Base-by-base conservation (phyloP, 2,113 vertebrate genomes). In the Malurus cyaneus region DNA sequence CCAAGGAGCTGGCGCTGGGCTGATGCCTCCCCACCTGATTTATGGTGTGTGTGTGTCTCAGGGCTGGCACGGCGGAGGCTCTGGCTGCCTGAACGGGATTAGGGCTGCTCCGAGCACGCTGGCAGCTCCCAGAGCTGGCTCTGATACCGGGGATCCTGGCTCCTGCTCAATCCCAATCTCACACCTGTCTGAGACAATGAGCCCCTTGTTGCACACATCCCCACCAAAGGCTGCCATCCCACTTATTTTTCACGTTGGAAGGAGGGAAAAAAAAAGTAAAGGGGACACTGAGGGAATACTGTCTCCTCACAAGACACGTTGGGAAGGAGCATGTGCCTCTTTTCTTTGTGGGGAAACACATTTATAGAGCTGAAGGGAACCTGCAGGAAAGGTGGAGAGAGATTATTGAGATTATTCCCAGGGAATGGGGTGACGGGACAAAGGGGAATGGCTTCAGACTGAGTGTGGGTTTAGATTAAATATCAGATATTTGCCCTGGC, bases 171-270 rank as follows among this genome's bases (percentile, higher is more conserved):
- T 80, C 95, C 97, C 97, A 97, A 96, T 98, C 98, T 98, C 98
- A 98, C 98, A 98, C 98, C 98, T 98, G 98, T 94, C 98, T 95
- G 96, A 98, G 97, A 98, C 98, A 98, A 98, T 98, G 98, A 97
- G 92, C 71, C 95, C 98, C 98, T 98, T 98, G 98, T 98, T 98
- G 96, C 86, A 85, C 57, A 62, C 96, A 95, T 96, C 97, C 92
- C 97, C 92, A 92, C 96, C 66, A 72, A 53, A 60, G 80, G 90
- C 94, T 72, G 96, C 54, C 89, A 26, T 77, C 57, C 92, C 86
- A 66, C 96, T 96, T 80, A 18, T 85, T 93, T 94, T 96, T 84
- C 92, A 70, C 17, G 17, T 83, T 69, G 88, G 70, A 82, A 94
- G 31, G 49, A 44, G 44, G 2, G 13, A 20, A 11, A 47, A 73